Evolutionary conservation across 2,888 invertebrate species (phyloP).

Genomic region (Smittia aterrima): DNA sequence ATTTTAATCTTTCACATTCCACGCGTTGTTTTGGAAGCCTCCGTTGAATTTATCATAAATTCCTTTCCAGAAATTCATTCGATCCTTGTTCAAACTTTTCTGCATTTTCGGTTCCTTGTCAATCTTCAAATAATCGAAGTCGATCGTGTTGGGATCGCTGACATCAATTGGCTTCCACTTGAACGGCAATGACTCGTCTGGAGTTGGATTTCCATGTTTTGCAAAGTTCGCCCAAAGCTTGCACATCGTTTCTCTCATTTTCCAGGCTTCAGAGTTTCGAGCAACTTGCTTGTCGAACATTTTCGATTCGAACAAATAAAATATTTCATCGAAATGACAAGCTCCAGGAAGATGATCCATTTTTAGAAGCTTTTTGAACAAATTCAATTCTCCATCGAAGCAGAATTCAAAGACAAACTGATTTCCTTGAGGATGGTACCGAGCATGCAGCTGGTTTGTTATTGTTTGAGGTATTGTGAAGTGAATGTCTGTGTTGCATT

Average conservation of each 20-base stretch:
- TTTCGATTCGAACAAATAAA: slow-evolving; percentile 55
- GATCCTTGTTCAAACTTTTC: slow-evolving; percentile 48
- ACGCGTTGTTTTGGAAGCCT: too few species aligned
- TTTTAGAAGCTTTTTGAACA: slow-evolving; percentile 55
- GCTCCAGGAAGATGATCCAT: slow-evolving; percentile 56
- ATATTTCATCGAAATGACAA: slow-evolving; percentile 62
- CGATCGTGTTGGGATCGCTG: neutral
- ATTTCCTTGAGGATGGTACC: slow-evolving; percentile 44
- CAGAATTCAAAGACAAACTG: slow-evolving; percentile 58
- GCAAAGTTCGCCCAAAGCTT: slow-evolving; percentile 66
- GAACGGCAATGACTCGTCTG: slow-evolving; percentile 44
- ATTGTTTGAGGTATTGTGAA: slow-evolving; percentile 48
- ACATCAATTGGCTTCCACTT: slow-evolving; percentile 47
- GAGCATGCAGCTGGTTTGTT: slow-evolving; percentile 47
- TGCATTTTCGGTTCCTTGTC: slow-evolving; percentile 48
- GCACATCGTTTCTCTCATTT: slow-evolving; percentile 55
- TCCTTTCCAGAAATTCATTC: slow-evolving; percentile 50
- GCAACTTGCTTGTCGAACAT: slow-evolving; percentile 42
- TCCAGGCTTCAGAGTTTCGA: slow-evolving; percentile 45
- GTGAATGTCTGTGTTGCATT: slow-evolving; percentile 56
- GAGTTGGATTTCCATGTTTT: slow-evolving; percentile 55
- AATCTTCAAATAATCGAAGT: slow-evolving; percentile 48
- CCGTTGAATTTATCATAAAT: slow-evolving; percentile 48
- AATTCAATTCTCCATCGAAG: slow-evolving; percentile 59
- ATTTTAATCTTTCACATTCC: too few species aligned